phyloP scores from a whole-genome alignment of 1,140 invertebrate species.

The Centruroides sculpturatus region DNA sequence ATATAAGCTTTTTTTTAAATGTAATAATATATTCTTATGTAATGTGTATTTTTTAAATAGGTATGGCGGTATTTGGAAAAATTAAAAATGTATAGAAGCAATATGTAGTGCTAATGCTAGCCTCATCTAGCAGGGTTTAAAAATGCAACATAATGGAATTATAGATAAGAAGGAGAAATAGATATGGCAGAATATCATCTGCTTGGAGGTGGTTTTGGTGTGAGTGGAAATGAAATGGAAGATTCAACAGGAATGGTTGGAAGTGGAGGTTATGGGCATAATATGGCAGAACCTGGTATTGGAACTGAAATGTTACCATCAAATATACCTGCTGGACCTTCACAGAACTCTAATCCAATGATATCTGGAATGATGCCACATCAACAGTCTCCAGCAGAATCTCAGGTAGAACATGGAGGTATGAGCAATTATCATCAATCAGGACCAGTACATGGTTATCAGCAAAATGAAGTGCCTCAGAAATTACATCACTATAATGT shows the following conservation, averaged over 20 bases:
- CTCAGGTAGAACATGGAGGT: slow-evolving; percentile 5
- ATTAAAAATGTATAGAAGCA: too few species aligned
- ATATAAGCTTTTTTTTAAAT: too few species aligned
- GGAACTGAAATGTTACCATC: slow-evolving; percentile 11
- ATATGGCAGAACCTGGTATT: slow-evolving; percentile 3
- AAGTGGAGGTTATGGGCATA: slow-evolving; percentile 10
- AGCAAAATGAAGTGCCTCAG: slow-evolving; percentile 16
- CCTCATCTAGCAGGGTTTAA: too few species aligned
- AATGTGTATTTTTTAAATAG: too few species aligned
- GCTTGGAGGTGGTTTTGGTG: slow-evolving; percentile 14
- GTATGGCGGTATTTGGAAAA: too few species aligned
- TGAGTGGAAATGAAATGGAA: slow-evolving; percentile 14
- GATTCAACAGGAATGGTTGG: slow-evolving; percentile 10
- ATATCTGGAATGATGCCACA: slow-evolving; percentile 10
- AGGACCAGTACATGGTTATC: slow-evolving; percentile 12
- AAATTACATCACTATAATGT: slow-evolving; percentile 15
- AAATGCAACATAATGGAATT: too few species aligned
- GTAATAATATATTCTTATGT: too few species aligned
- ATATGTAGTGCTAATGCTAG: too few species aligned
- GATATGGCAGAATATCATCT: slow-evolving; percentile 16
- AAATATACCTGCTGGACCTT: slow-evolving; percentile 4
- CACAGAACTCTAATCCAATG: slow-evolving; percentile 13
- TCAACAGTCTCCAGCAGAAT: slow-evolving; percentile 8
- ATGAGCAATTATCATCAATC: slow-evolving; percentile 14
- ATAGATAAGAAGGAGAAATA: neutral